Percentiles rank a stretch among this genome's conserved stretches.
Conservation (phyloP, 2,797 vertebrate genomes). For the Gambusia yucatana region DNA sequence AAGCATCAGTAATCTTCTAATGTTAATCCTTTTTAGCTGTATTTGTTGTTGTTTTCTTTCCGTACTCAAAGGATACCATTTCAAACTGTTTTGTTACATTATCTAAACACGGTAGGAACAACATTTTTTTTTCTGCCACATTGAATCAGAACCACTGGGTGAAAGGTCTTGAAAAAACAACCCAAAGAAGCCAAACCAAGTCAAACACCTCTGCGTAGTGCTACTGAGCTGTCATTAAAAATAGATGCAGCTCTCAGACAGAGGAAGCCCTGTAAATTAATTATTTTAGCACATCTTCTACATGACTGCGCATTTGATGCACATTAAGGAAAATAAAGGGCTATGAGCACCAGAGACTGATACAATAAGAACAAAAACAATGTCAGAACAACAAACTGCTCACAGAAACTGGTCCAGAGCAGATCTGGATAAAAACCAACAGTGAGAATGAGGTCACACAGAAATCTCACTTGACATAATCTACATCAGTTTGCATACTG, state of each 20-base stretch:
- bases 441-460: not conserved
- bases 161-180: constrained; percentile 34
- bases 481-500: not conserved
- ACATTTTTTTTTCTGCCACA: not conserved
- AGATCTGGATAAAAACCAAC: constrained; percentile 10
- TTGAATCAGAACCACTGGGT: constrained; percentile 23
- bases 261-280: constrained; percentile 32
- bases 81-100: not conserved
- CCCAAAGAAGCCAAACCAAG: constrained; percentile 18
- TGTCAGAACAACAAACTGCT: constrained; percentile 2
- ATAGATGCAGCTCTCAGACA: constrained; percentile 56
- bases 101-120: not conserved
- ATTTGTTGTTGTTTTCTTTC: not conserved
- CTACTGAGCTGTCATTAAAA: constrained; percentile 58
- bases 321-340: not conserved
- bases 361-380: not conserved
- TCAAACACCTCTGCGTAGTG: constrained; percentile 19
- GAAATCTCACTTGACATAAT: not conserved
- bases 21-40: not conserved
- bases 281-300: constrained; percentile 26
- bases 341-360: not conserved
- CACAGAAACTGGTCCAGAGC: constrained; percentile 7
- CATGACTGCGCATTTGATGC: constrained; percentile 17
- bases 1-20: not conserved
- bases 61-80: not conserved